These are phyloP conservation scores for Ictidomys tridecemlineatus DNA, from an alignment of 2,113 vertebrate genomes.

Conservation along the genomic window DNA sequence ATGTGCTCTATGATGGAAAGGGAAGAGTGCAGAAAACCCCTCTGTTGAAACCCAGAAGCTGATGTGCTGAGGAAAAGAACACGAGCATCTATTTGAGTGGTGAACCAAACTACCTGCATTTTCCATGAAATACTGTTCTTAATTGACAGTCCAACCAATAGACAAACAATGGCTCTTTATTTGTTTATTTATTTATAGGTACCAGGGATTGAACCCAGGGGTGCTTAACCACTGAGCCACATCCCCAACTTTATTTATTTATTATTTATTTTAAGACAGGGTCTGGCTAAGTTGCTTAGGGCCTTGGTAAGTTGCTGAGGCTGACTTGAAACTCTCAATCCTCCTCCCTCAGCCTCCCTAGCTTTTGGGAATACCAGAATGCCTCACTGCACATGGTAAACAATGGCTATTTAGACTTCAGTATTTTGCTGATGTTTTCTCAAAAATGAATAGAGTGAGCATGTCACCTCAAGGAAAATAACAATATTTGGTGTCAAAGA, in stretches of 20 bases:
- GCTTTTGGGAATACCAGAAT: too few species aligned
- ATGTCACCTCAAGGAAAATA: neutral
- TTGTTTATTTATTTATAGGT: too few species aligned
- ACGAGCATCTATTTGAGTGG: neutral
- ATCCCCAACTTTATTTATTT: too few species aligned
- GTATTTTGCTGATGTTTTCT: neutral
- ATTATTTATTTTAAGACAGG: too few species aligned
- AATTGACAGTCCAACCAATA: neutral
- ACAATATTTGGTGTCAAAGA: neutral
- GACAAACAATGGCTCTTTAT: neutral
- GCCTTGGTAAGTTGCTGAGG: too few species aligned
- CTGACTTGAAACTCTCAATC: too few species aligned
- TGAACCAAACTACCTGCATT: neutral
- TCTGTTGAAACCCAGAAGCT: neutral
- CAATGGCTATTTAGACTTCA: neutral
- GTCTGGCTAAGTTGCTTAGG: too few species aligned
- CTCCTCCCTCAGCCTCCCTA: too few species aligned
- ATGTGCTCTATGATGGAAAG: neutral
- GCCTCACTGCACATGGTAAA: too few species aligned
- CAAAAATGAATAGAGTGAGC: neutral
- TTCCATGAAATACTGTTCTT: neutral
- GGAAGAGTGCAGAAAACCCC: neutral
- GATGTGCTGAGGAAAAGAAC: neutral
- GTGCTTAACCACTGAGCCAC: too few species aligned
- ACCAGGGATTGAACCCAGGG: too few species aligned